Evolutionary conservation across 2,888 invertebrate genomes (phyloP).

Genomic region (Hydriomena furcata): DNA sequence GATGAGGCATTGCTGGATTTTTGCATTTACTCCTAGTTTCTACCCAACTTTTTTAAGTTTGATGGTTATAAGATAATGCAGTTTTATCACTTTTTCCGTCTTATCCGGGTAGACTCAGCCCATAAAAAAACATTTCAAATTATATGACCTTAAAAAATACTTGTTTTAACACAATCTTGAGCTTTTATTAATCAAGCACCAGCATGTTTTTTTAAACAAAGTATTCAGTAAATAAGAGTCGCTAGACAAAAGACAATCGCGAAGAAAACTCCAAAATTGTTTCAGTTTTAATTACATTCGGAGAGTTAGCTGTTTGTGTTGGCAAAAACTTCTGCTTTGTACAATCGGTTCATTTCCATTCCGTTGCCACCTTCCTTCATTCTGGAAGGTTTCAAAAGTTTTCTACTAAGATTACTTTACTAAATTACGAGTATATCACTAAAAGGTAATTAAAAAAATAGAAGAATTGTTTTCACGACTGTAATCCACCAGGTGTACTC

Average conservation of each 20-base stretch:
- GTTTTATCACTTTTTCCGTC: no score
- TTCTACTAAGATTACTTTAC: background rate
- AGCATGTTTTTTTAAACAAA: background rate
- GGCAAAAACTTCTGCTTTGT: conserved; percentile 11
- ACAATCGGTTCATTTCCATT: conserved; percentile 1
- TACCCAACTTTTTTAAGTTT: no score
- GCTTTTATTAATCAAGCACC: background rate
- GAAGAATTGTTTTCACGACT: no score
- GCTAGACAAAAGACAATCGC: conserved; percentile 7
- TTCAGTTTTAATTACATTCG: conserved; percentile 18
- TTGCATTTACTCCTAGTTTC: no score
- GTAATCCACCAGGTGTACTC: no score
- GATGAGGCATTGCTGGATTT: no score
- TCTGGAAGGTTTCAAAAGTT: background rate
- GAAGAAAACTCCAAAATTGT: conserved; percentile 16
- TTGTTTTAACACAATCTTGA: no score
- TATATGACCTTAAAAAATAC: no score
- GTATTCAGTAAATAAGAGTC: background rate
- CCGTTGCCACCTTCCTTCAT: background rate
- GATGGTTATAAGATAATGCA: no score
- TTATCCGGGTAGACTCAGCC: no score
- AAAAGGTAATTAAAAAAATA: no score
- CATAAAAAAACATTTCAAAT: no score
- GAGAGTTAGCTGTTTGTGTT: conserved; percentile 14
- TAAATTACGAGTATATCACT: background rate